Evolutionary conservation across 1,140 invertebrate species (phyloP).

Genomic region (Olivierus martensii): DNA sequence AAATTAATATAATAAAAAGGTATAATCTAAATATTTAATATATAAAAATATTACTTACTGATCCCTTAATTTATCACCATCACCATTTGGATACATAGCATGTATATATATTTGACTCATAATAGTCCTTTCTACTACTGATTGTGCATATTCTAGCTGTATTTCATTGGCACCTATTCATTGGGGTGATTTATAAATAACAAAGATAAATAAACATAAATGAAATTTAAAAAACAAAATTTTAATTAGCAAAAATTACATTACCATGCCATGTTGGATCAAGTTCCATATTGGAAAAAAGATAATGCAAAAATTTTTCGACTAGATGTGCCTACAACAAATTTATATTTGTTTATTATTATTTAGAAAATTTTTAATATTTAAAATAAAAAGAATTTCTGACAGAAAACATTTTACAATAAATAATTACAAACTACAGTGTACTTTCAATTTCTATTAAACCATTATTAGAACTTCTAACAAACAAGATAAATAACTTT

Average conservation of each 20-base stretch:
- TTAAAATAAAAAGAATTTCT: not conserved
- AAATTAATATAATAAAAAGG: no score
- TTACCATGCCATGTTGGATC: conserved; percentile 57
- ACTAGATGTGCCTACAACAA: conserved; percentile 35
- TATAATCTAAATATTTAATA: no score
- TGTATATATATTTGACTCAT: conserved; percentile 82
- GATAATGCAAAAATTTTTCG: conserved; percentile 44
- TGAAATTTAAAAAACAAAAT: no score
- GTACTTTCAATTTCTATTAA: no score
- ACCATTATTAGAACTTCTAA: no score
- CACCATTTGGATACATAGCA: conserved; percentile 92
- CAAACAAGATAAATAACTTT: no score
- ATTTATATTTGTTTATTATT: conserved; percentile 10
- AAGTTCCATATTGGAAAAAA: conserved; percentile 46
- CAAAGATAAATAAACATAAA: no score
- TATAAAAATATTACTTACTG: conserved; percentile 47
- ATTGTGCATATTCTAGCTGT: conserved; percentile 46
- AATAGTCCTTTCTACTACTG: conserved; percentile 39
- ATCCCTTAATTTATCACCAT: conserved; percentile 84
- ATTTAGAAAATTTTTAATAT: not conserved
- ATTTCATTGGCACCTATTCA: conserved; percentile 56
- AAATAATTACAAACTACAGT: no score
- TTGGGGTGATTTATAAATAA: no score
- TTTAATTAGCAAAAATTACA: conserved; percentile 1
- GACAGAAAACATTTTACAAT: no score